phyloP scores from a whole-genome alignment of 2,888 invertebrate species.

The Heliconius ethilla region DNA sequence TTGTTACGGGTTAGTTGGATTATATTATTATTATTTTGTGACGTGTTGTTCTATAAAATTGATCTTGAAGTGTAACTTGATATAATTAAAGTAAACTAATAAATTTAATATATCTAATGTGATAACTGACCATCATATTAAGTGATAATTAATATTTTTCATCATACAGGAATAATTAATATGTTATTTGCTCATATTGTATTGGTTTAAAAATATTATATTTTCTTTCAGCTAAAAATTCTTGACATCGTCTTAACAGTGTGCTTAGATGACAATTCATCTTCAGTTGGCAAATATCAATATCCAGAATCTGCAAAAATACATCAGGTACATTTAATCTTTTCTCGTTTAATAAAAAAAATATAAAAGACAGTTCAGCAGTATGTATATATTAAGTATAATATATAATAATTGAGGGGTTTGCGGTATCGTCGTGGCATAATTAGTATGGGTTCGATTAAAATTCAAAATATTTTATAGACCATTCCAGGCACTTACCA shows the following conservation, averaged over 20 bases:
- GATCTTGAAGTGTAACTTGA: neutral
- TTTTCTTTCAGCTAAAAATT: slow-evolving; percentile 88
- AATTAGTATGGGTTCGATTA: neutral
- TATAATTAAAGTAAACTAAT: neutral
- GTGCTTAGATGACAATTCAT: slow-evolving; percentile 95
- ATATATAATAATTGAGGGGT: neutral
- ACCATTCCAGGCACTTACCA: too few relatives aligned
- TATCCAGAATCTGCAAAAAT: slow-evolving; percentile 96
- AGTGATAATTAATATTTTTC: too few relatives aligned
- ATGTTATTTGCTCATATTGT: too few relatives aligned
- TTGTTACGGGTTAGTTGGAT: slow-evolving; percentile 84
- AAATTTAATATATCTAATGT: too few relatives aligned
- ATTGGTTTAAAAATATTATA: neutral
- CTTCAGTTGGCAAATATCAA: slow-evolving; percentile 96
- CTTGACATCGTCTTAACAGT: slow-evolving; percentile 94
- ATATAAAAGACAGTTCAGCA: neutral
- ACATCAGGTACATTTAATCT: slow-evolving; percentile 85
- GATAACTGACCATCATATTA: too few relatives aligned
- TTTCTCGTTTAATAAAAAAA: neutral
- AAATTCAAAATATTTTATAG: too few relatives aligned
- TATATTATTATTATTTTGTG: neutral
- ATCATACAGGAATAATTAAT: too few relatives aligned
- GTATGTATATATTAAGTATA: neutral
- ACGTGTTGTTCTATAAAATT: too few relatives aligned
- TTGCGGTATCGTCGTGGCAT: neutral